These are phyloP conservation scores for Charanyca ferruginea DNA, from an alignment of 2,888 invertebrate genomes.

Conservation along the genomic window DNA sequence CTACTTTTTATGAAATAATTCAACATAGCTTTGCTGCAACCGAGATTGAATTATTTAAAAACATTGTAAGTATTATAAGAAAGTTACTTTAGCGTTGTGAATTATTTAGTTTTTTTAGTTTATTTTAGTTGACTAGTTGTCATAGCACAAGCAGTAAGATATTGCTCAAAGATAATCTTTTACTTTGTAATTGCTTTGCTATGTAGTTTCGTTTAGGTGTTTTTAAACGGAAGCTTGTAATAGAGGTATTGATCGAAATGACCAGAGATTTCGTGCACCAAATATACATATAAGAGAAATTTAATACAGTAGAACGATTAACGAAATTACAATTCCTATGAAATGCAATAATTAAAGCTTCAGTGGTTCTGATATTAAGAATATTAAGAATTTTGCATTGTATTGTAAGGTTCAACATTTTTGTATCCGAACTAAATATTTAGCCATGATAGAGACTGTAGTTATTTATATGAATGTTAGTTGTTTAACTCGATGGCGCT, in stretches of 20 bases:
- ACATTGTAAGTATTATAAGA: conserved; percentile 58
- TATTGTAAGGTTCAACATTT: conserved; percentile 55
- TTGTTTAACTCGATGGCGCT: conserved; percentile 83
- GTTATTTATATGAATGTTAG: conserved; percentile 88
- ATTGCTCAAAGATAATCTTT: conserved; percentile 79
- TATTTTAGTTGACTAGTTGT: conserved; percentile 72
- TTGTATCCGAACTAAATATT: conserved; percentile 74
- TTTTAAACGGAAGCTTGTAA: conserved; percentile 72
- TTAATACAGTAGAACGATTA: conserved; percentile 54
- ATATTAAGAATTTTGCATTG: conserved; percentile 62
- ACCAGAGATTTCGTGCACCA: conserved; percentile 72
- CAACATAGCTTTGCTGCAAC: conserved; percentile 46
- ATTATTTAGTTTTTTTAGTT: conserved; percentile 64
- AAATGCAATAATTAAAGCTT: conserved; percentile 75
- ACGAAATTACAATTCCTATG: conserved; percentile 69
- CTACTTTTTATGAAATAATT: conserved; percentile 24
- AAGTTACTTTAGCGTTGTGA: conserved; percentile 63
- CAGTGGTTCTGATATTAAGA: conserved; percentile 65
- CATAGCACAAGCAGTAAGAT: conserved; percentile 76
- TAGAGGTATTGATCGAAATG: conserved; percentile 64
- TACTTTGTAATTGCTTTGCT: conserved; percentile 74
- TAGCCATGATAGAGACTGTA: conserved; percentile 87
- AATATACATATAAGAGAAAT: conserved; percentile 64
- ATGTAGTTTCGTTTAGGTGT: conserved; percentile 70
- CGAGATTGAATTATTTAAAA: conserved; percentile 33